Evolutionary conservation across 2,113 vertebrate species (phyloP).

Genomic region (Oceanodroma tethys): DNA sequence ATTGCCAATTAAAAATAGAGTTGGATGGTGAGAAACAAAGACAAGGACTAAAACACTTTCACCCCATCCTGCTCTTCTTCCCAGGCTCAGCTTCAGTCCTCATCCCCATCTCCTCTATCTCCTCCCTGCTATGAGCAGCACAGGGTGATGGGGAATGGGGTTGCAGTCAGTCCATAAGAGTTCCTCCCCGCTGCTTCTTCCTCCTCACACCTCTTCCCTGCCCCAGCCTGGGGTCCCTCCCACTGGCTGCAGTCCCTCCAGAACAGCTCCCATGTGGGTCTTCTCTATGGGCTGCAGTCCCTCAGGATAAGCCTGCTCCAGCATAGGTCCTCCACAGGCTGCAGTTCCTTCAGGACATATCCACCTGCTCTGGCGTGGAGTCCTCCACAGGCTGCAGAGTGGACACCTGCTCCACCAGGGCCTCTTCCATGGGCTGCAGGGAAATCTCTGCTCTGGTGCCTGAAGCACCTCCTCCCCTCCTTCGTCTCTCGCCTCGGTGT

Average conservation of each 20-base stretch:
- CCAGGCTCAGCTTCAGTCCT: background rate
- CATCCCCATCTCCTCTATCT: background rate
- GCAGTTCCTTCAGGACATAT: background rate
- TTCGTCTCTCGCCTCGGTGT: background rate
- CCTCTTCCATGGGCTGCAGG: background rate
- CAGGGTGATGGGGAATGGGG: background rate
- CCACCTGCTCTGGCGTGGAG: background rate
- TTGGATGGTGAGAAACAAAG: background rate
- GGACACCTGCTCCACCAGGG: background rate
- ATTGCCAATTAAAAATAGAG: background rate
- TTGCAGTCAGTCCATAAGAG: background rate
- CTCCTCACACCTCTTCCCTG: background rate
- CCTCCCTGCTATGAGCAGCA: background rate
- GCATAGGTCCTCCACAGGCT: background rate
- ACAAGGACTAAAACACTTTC: background rate
- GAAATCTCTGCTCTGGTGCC: background rate
- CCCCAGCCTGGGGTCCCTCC: background rate
- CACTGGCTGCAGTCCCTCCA: background rate
- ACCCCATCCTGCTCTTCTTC: background rate
- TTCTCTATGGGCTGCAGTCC: background rate
- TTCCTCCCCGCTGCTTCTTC: background rate
- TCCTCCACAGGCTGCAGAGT: background rate
- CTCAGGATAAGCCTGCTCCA: background rate
- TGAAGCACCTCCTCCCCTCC: background rate
- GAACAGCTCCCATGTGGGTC: background rate